phyloP scores from a whole-genome alignment of 2,797 vertebrate genomes.

The Falco rusticolus region DNA sequence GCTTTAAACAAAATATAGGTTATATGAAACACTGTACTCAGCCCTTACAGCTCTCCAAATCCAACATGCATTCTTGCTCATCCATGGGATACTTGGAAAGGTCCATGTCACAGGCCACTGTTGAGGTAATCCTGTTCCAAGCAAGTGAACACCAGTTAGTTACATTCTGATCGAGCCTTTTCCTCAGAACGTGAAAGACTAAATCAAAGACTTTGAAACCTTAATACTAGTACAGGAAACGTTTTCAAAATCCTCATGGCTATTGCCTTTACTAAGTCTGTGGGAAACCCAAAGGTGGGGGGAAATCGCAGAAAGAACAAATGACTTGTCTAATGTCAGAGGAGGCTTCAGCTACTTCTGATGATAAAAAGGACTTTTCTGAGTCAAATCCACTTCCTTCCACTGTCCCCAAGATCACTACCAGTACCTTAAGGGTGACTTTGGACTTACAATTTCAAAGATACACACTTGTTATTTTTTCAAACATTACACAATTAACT shows the following conservation, averaged over 20 bases:
- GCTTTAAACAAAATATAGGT: neutral
- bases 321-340: neutral
- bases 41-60: conserved; percentile 97
- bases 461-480: neutral
- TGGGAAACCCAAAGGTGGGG: neutral
- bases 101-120: conserved; percentile 98
- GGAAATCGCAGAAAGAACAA: neutral
- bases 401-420: neutral
- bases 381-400: neutral
- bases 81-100: conserved; percentile 99
- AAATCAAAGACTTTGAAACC: neutral
- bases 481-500: neutral
- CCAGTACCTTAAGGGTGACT: neutral
- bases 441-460: neutral
- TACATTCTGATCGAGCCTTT: neutral
- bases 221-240: neutral
- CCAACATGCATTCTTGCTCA: conserved; percentile 96
- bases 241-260: neutral
- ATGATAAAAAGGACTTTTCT: neutral
- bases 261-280: neutral
- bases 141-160: neutral
- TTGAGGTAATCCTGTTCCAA: conserved; percentile 90
- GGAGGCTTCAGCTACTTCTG: neutral
- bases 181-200: neutral
- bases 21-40: neutral